Base-by-base conservation (phyloP, 2,888 invertebrate species). In the Eilema sororculum region DNA sequence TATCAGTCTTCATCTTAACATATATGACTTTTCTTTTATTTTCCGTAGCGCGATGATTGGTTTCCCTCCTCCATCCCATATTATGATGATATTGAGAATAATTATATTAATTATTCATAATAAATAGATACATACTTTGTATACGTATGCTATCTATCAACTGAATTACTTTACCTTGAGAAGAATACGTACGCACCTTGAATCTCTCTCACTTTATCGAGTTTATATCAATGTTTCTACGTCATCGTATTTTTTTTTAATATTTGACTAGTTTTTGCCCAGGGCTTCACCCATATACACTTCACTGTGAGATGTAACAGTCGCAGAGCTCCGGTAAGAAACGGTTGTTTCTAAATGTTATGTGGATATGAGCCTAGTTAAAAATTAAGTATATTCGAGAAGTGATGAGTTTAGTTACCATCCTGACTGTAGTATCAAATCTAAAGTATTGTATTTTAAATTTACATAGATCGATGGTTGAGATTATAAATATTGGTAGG, bases 101-200 rank as follows among this genome's bases (percentile, higher is more conserved):
- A 60, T 60, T 30, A n/a, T 60, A 22, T 33, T n/a, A 59, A 60
- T 60, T 30, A n/a, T 60, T 3, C 64, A 67, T 25, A 4, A 64
- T 60, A 22, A 61, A 65, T 37, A 73, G 24, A 76, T 62, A 77
- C 70, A n/a, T n/a, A n/a, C n/a, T n/a, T 61, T 75, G 68, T 74
- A 72, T 71, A 72, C 68, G 71, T 76, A 46, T 76, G 78, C 70
- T 75, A 74, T 81, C 77, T 69, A 74, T 77, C 67, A 78, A 73
- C 73, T 75, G 67, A 77, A 74, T 71, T 74, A 79, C 75, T 72
- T 79, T 67, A 69, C 82, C 80, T 81, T 81, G 80, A 68, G 69
- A 71, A 65, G 22, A 65, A 77, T 74, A 76, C 71, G 65, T 77
- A 65, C 62, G 74, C 73, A 73, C 82, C 81, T 82, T 81, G 81